Base-by-base conservation (phyloP, 2,888 invertebrate species). In the Taenaris catops region DNA sequence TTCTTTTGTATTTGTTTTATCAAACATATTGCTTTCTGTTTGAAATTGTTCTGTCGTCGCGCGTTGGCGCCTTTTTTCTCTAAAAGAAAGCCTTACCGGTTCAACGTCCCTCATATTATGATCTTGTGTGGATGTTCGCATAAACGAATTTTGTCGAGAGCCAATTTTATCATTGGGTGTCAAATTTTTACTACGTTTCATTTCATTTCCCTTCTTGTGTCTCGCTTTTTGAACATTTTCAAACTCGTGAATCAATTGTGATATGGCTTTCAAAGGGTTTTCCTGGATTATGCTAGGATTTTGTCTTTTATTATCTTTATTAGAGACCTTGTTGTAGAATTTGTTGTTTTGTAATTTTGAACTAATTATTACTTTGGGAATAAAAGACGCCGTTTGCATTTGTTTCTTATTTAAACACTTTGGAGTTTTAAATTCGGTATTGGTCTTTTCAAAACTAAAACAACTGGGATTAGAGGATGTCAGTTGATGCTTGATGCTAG, bases 181-280 rank as follows among this genome's bases (percentile, higher is more conserved):
- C n/a, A 25, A 2, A 51, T 61, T 75, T 44, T 57, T 75, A 4
- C 29, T 37, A 4, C 38, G 4, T 44, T 60, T 74, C 2, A 35
- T 17, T 10, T 71, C 73, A 6, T 51, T 32, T n/a, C 20, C 34
- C 3, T 40, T 36, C 39, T 57, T 75, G 9, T 59, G 55, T 44
- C 61, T 64, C n/a, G 43, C 62, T 43, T 69, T 76, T 53, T 78
- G 72, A 4, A 74, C 70, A 38, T 63, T 67, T 20, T 83, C 79
- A 35, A 83, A 66, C 48, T 79, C 72, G 25, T 73, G 73, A 16
- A 83, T 55, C 23, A 84, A 45, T 51, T 80, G 74, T 12, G 83
- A 78, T 49, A 84, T 80, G 8, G 80, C 75, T 59, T 70, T 74
- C 14, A 83, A 55, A 9, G 84, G 78, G 49, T 76, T 76, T 5